phyloP scores from a whole-genome alignment of 2,888 invertebrate species.

The Rhimphoctona megacephalus region DNA sequence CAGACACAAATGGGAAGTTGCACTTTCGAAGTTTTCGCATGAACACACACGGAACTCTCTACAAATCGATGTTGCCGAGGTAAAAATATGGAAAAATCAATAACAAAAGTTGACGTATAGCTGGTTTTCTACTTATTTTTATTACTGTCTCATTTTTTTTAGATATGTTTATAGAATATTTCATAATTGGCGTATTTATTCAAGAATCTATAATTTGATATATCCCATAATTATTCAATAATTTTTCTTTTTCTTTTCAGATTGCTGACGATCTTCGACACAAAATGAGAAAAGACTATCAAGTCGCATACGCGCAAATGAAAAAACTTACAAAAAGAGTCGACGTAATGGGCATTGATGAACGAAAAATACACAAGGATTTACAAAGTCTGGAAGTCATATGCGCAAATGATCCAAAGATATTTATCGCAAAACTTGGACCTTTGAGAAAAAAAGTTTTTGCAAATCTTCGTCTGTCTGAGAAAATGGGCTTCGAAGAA shows the following conservation, averaged over 20 bases:
- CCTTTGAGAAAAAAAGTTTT: constrained; percentile 74
- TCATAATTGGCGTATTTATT: background rate
- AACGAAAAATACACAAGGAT: constrained; percentile 73
- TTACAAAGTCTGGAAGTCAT: constrained; percentile 71
- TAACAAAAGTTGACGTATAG: background rate
- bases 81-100: constrained; percentile 44
- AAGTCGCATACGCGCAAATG: constrained; percentile 70
- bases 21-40: constrained; percentile 52
- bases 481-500: constrained; percentile 74
- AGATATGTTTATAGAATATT: no score
- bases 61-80: constrained; percentile 66
- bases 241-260: constrained; percentile 62
- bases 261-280: constrained; percentile 65
- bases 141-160: background rate
- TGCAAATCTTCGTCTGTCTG: constrained; percentile 71
- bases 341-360: constrained; percentile 71
- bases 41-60: constrained; percentile 47
- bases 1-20: constrained; percentile 58
- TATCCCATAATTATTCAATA: background rate
- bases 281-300: constrained; percentile 75
- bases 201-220: background rate
- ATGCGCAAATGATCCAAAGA: constrained; percentile 65
- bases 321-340: constrained; percentile 72
- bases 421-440: constrained; percentile 72
- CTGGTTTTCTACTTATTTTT: background rate